Base-by-base conservation (phyloP, 2,888 invertebrate species). In the Nudaria mundana region DNA sequence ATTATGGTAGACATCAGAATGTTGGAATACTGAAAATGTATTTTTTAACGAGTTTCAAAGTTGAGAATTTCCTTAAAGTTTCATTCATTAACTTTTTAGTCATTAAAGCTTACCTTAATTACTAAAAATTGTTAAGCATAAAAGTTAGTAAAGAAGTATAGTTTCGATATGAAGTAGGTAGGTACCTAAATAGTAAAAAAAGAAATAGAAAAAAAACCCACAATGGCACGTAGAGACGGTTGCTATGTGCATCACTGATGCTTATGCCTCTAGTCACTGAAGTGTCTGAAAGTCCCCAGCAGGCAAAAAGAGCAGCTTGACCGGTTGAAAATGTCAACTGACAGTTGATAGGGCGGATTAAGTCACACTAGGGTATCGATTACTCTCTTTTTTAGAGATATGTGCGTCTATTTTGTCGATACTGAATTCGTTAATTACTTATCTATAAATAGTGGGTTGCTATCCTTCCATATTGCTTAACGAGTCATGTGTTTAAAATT, bases 351-450 rank as follows among this genome's bases (percentile, higher is more conserved):
- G 53, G 48, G 54, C 35, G 40, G 45, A 49, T 37, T 44, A 37
- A 49, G 40, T 33, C 44, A 42, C 44, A 39, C 44, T 45, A 44
- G 57, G 42, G 40, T 60, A 44, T 44, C 37, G 40, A 37, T 47
- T 58, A 59, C 50, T 48, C 54, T 44, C 39, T 58, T 74, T 75
- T 72, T 68, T 61, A 50, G 58, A 64, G 66, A 68, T 71, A 71
- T 67, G 38, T 63, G 51, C 66, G 67, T 74, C 70, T 58, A 58
- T 47, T 48, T 63, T 52, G 67, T 61, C 63, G 61, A 66, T 66
- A 62, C 59, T 54, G 56, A 40, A 51, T 52, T 52, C 63, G 50
- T 55, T 44, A 44, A 63, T 55, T 60, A 62, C 48, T 51, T 55
- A 56, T 65, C 51, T 56, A 48, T 54, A 49, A 56, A 62, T 48